Percentiles rank a stretch among this genome's conserved stretches.
Conservation (phyloP, 2,888 invertebrate species). For the Papilio elwesi region DNA sequence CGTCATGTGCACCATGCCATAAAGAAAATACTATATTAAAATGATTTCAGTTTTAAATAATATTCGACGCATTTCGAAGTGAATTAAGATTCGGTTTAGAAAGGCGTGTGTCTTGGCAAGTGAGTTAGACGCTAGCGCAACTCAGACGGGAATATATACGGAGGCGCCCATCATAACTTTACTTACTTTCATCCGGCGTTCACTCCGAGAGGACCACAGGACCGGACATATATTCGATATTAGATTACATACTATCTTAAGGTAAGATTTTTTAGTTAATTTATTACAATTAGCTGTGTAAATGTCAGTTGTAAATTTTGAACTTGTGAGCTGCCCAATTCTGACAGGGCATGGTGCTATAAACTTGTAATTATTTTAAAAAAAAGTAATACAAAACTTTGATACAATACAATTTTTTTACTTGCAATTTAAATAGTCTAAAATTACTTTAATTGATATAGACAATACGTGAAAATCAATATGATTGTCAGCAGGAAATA, state of each 20-base stretch:
- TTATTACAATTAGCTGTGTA: too few relatives aligned
- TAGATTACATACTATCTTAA: slow-evolving; percentile 2
- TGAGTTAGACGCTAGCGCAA: background rate
- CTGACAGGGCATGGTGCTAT: too few relatives aligned
- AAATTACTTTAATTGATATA: background rate
- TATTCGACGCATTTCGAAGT: slow-evolving; percentile 44
- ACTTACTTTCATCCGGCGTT: slow-evolving; percentile 31
- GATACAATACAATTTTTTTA: background rate
- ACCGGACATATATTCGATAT: background rate
- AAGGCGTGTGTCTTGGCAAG: slow-evolving; percentile 34
- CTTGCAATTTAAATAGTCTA: background rate
- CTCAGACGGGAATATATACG: slow-evolving; percentile 29
- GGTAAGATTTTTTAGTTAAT: background rate
- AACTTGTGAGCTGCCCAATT: too few relatives aligned
- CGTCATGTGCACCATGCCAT: too few relatives aligned
- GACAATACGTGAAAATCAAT: too few relatives aligned
- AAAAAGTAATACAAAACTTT: background rate
- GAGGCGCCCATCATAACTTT: background rate
- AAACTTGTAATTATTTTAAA: background rate
- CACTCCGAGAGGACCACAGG: slow-evolving; percentile 8
- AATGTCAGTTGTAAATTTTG: too few relatives aligned
- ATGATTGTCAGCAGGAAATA: too few relatives aligned
- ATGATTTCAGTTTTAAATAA: background rate
- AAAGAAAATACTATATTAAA: too few relatives aligned
- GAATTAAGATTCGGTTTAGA: slow-evolving; percentile 52